Evolutionary conservation across 92 coral and sea anemone species (phyloP).

Genomic region (Paramuricea clavata): DNA sequence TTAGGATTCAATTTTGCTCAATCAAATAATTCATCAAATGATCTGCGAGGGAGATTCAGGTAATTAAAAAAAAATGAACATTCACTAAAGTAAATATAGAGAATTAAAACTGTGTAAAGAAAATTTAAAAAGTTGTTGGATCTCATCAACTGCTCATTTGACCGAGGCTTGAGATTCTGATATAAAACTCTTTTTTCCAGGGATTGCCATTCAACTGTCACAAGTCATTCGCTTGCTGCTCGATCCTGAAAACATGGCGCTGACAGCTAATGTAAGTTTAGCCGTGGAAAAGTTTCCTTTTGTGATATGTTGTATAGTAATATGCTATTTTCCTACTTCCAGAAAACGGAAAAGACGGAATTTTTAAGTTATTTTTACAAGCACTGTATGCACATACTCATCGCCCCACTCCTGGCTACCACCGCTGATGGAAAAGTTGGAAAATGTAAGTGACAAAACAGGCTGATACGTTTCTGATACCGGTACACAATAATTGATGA

Average conservation of each 20-base stretch:
- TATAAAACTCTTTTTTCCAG: slow-evolving; percentile 54
- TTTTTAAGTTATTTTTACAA: slow-evolving; percentile 98
- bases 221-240: slow-evolving; percentile 87
- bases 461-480: too few species aligned
- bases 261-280: slow-evolving; percentile 92
- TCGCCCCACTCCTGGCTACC: slow-evolving; percentile 95
- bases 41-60: slow-evolving; percentile 69
- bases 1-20: slow-evolving; percentile 36
- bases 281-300: too few species aligned
- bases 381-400: slow-evolving; percentile 96
- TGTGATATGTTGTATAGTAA: too few species aligned
- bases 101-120: background rate
- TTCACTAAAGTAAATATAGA: background rate
- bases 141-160: too few species aligned
- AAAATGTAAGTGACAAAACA: slow-evolving; percentile 74
- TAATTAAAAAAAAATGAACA: background rate
- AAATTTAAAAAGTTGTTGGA: too few species aligned
- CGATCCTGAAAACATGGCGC: slow-evolving; percentile 99
- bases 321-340: background rate
- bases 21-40: slow-evolving; percentile 52
- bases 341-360: slow-evolving; percentile 99
- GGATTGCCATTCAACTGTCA: slow-evolving; percentile 94
- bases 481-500: too few species aligned
- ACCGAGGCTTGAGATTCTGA: too few species aligned
- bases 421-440: slow-evolving; percentile 85